A percentile compares a stretch with the other conserved stretches of the same genome.
Conservation (phyloP, 2,113 vertebrate species). For the Oreochromis niloticus region DNA sequence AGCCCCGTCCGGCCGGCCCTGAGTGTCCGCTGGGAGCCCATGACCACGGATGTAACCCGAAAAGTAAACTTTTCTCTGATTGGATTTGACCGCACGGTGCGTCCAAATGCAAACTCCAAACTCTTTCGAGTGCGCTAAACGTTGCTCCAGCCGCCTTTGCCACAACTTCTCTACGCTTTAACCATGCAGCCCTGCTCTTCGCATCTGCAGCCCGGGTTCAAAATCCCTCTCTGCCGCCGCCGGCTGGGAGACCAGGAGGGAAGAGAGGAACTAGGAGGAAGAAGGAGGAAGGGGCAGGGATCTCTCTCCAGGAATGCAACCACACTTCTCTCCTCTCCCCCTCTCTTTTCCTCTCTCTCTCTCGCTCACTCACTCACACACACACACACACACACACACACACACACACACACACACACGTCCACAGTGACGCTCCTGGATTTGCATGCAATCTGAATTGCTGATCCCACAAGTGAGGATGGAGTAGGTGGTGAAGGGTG, state of each 20-base stretch:
- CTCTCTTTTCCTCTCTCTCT: constrained; percentile 2
- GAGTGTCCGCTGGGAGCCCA: constrained; percentile 56
- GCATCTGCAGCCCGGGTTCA: constrained; percentile 56
- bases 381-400: neutral
- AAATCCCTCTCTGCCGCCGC: constrained; percentile 64
- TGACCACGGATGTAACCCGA: constrained; percentile 18
- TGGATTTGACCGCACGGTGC: neutral
- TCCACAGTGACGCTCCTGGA: constrained; percentile 60
- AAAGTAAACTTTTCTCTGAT: constrained; percentile 33
- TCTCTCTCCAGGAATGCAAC: constrained; percentile 67
- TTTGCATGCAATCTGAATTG: constrained; percentile 88
- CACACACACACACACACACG: neutral
- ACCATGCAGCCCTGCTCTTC: constrained; percentile 29
- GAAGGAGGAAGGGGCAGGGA: constrained; percentile 46
- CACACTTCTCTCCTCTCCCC: constrained; percentile 25
- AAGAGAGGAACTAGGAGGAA: constrained; percentile 33
- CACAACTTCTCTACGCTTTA: constrained; percentile 41
- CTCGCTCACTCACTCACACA: neutral
- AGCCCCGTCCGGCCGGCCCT: constrained; percentile 55
- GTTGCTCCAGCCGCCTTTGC: neutral
- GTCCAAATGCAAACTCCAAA: constrained; percentile 4
- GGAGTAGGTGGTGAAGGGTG: neutral
- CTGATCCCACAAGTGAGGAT: constrained; percentile 74
- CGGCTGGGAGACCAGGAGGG: constrained; percentile 63
- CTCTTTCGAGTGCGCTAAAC: neutral